These are phyloP conservation scores for Lepidurus couesii DNA, from an alignment of 1,140 invertebrate genomes.

Conservation along the genomic window DNA sequence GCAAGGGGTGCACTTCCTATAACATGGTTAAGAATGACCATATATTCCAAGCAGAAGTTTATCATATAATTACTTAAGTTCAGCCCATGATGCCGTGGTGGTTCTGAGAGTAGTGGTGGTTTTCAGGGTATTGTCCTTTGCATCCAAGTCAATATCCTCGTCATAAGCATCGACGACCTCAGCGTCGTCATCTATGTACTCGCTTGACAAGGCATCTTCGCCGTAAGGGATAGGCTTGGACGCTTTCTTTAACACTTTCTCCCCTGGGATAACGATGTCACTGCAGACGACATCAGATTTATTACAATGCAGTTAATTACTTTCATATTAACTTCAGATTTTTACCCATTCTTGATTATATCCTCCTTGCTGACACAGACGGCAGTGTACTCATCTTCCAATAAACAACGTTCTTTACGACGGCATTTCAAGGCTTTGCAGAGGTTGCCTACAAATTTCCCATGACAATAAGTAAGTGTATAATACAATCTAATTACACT, in stretches of 20 bases:
- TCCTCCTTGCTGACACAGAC: conserved; percentile 82
- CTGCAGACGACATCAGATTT: conserved; percentile 1
- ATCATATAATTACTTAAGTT: conserved; percentile 25
- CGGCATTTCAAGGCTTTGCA: conserved; percentile 79
- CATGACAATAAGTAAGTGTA: background rate
- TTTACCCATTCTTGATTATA: conserved; percentile 70
- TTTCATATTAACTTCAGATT: conserved; percentile 27
- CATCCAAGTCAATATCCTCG: conserved; percentile 36
- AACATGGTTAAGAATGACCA: conserved; percentile 40
- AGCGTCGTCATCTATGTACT: conserved; percentile 37
- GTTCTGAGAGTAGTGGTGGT: background rate
- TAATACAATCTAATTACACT: background rate
- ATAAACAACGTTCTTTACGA: conserved; percentile 76
- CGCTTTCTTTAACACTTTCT: conserved; percentile 16
- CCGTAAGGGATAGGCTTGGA: conserved; percentile 12
- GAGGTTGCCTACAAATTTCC: conserved; percentile 59
- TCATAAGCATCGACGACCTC: conserved; percentile 37
- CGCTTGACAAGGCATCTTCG: conserved; percentile 16
- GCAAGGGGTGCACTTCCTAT: conserved; percentile 66
- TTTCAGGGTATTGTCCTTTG: conserved; percentile 20
- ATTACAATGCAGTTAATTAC: conserved; percentile 23
- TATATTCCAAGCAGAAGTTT: background rate
- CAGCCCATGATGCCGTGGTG: conserved; percentile 25
- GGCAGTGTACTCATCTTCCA: conserved; percentile 77
- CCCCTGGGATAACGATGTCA: conserved; percentile 27